These are phyloP conservation scores for Brachypodius melanocephalos DNA, from an alignment of 2,113 vertebrate genomes.

Conservation along the genomic window DNA sequence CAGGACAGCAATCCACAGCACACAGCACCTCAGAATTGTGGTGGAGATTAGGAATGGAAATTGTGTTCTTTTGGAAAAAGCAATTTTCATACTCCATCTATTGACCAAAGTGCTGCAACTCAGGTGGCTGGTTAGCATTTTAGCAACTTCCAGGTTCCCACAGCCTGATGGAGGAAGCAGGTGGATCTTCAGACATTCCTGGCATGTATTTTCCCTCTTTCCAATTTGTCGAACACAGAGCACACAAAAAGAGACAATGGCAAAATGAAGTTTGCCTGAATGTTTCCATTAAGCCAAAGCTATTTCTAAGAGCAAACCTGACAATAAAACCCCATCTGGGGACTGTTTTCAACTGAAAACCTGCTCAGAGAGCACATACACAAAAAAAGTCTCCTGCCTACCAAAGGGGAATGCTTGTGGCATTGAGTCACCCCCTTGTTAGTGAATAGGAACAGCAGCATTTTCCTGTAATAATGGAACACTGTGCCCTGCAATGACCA, in stretches of 20 bases:
- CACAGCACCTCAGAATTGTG: background rate
- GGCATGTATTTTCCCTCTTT: background rate
- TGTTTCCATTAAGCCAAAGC: background rate
- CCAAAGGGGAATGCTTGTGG: background rate
- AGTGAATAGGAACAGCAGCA: background rate
- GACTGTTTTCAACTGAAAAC: background rate
- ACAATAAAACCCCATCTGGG: background rate
- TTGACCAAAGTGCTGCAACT: background rate
- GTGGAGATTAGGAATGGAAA: background rate
- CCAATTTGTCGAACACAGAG: background rate
- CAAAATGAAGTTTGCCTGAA: background rate
- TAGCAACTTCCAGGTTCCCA: background rate
- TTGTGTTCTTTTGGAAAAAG: background rate
- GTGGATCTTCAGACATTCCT: accelerated
- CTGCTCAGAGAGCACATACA: accelerated
- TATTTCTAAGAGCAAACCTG: background rate
- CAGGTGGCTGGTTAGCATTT: background rate
- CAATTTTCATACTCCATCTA: background rate
- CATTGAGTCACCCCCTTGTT: background rate
- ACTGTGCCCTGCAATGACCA: background rate
- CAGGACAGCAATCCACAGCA: background rate
- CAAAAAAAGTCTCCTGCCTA: background rate
- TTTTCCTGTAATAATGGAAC: background rate
- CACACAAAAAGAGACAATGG: background rate
- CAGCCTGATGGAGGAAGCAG: background rate